Evolutionary conservation across 2,113 vertebrate species (phyloP).

Genomic region (Urocynchramus pylzowi): DNA sequence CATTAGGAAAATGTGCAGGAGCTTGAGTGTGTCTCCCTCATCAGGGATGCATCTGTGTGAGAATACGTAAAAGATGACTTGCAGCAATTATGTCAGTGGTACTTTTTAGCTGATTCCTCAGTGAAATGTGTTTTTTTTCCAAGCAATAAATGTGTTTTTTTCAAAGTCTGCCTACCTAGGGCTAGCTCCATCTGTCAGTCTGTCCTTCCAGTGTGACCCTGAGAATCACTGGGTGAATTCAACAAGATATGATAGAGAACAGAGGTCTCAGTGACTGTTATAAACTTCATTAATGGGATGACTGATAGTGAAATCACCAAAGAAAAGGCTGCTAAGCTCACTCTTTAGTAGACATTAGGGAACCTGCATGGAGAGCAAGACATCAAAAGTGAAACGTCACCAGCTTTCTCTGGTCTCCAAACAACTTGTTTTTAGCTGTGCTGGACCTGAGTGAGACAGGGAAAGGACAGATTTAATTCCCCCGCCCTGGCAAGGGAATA

Average conservation of each 20-base stretch:
- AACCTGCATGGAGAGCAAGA: neutral
- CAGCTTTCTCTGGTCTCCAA: neutral
- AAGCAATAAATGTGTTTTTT: neutral
- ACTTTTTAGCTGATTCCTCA: neutral
- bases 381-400: neutral
- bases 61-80: neutral
- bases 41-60: neutral
- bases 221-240: neutral
- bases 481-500: neutral
- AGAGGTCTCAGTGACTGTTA: neutral
- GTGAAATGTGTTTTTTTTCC: neutral
- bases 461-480: conserved; percentile 31
- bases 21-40: neutral
- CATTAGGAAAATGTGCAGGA: neutral
- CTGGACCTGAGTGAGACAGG: neutral
- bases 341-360: conserved; percentile 2
- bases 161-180: neutral
- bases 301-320: conserved; percentile 26
- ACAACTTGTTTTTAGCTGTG: conserved; percentile 14
- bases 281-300: neutral
- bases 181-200: neutral
- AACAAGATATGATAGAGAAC: neutral
- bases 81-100: neutral
- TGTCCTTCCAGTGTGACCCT: neutral
- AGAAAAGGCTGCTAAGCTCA: conserved; percentile 31